Evolutionary conservation across 2,888 invertebrate species (phyloP).

Genomic region (Rugalucina vietnamica): DNA sequence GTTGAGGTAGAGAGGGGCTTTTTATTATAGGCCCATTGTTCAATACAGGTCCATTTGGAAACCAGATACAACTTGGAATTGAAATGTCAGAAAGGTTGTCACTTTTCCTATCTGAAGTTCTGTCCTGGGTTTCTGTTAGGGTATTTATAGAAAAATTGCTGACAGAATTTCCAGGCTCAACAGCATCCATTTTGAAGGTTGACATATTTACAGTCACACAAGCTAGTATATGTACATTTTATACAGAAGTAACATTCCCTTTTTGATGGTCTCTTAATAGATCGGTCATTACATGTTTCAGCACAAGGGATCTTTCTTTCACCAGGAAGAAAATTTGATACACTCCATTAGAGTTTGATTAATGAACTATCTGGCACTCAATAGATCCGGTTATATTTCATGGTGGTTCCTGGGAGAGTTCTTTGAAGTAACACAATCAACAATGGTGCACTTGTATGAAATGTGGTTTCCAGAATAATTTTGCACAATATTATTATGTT

Average conservation of each 20-base stretch:
- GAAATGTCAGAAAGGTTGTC: neutral
- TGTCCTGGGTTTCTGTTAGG: neutral
- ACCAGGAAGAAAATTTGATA: neutral
- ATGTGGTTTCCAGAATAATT: neutral
- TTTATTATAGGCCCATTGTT: neutral
- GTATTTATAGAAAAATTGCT: neutral
- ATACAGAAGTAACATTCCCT: neutral
- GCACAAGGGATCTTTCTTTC: neutral
- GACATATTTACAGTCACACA: neutral
- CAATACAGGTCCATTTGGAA: neutral
- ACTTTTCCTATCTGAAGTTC: neutral
- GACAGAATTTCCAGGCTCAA: neutral
- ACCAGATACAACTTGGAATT: neutral
- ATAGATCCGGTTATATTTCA: neutral
- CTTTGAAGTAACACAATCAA: neutral
- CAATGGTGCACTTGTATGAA: neutral
- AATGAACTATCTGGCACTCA: neutral
- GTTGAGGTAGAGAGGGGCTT: neutral
- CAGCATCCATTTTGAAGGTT: neutral
- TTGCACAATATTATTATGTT: neutral
- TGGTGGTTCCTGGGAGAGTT: neutral
- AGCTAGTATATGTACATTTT: too few species aligned
- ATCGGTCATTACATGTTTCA: neutral
- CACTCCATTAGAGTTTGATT: neutral
- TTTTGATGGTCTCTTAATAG: neutral